Base-by-base conservation (phyloP, 64 coral and sea anemone species). In the Pachyseris speciosa region DNA sequence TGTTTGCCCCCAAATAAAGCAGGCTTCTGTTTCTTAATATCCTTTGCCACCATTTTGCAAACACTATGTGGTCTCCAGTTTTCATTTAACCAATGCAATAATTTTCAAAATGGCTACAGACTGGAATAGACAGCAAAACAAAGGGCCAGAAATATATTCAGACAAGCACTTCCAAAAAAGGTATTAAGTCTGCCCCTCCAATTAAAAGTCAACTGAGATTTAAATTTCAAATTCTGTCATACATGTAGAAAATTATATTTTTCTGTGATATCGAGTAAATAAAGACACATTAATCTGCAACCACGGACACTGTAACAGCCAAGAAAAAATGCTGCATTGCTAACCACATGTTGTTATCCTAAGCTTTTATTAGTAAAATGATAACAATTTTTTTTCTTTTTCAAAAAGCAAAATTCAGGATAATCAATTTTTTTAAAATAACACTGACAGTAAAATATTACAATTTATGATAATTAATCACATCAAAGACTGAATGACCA, bases 1-100 rank as follows among this genome's bases (percentile, higher is more conserved):
- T 81, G 51, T 81, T 55, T 81, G 34, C 36, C 25, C 32, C 53
- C 20, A 40, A 39, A 63, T 24, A 38, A 39, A 36, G 20, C 22
- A 16, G 11, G 9, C 51, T 61, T 63, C 63, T 81, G 51, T 59
- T 81, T 63, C 77, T 81, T 81, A 37, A 81, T 57, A 37, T 81
- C 37, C 33, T 81, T 63, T 7, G 36, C 77, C 7, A 12, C 37
- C 53, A 63, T 81, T n/a, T n/a, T 60, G 33, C 77, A 81, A 81
- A 60, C 36, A 41, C 33, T 36, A 7, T 40, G 1, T 11, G 63
- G 32, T 60, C 51, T 32, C 15, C 20, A 59, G 32, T 80, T 50
- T 78, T 60, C 10, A 25, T 12, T 17, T 59, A 8, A 25, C 22
- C 31, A 76, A n/a, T 27, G 42, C 39, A 76, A 61, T 37, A 61